Evolutionary conservation across 2,888 invertebrate species (phyloP).

Genomic region (Hirudinaria manillensis): DNA sequence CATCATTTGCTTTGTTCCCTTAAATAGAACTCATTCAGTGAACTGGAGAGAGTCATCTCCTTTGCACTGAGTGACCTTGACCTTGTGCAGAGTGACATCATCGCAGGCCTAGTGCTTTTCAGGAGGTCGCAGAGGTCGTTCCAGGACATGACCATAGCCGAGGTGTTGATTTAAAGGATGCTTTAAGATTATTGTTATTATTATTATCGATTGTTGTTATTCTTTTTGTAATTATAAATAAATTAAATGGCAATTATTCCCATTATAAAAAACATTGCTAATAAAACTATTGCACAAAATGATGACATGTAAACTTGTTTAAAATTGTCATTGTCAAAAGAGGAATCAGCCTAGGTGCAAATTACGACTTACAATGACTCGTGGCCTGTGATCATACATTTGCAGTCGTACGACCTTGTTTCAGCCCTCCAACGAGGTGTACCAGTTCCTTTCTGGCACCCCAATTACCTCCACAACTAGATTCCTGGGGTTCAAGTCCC

Average conservation of each 20-base stretch:
- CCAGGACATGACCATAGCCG: conserved; percentile 25
- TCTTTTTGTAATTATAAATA: neutral
- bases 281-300: neutral
- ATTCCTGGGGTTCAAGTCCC: conserved; percentile 32
- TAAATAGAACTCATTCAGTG: conserved; percentile 28
- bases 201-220: conserved; percentile 4
- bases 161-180: no score
- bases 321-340: neutral
- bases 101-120: conserved; percentile 76
- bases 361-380: no score
- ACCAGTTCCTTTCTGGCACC: conserved; percentile 32
- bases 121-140: conserved; percentile 45
- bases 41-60: conserved; percentile 22
- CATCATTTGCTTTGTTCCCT: neutral
- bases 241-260: neutral
- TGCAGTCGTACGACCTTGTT: neutral
- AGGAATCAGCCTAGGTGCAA: no score
- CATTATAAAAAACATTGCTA: neutral
- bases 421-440: conserved; percentile 34
- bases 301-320: no score
- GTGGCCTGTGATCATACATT: no score
- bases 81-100: conserved; percentile 78
- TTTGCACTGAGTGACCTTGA: conserved; percentile 64
- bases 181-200: neutral
- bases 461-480: conserved; percentile 29